Percentiles rank a stretch among this genome's conserved stretches.
These are phyloP conservation scores for Sebastes hubbsi DNA, from an alignment of 2,797 vertebrate genomes.

Conservation along the genomic window DNA sequence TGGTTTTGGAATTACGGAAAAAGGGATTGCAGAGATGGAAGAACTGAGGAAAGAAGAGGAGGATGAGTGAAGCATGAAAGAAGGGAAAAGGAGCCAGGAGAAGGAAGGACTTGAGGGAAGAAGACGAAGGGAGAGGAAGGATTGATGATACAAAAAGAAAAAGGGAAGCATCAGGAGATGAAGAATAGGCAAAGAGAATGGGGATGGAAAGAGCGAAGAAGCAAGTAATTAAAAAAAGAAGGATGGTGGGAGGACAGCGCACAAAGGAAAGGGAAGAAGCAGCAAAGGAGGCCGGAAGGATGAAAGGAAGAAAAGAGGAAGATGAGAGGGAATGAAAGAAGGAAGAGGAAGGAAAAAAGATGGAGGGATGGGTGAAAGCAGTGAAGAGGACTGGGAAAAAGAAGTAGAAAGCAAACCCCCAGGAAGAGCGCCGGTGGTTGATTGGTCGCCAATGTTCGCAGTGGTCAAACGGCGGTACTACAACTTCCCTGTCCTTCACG, in stretches of 20 bases:
- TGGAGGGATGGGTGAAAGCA: neutral
- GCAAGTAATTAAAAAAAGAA: neutral
- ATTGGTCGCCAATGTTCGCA: no score
- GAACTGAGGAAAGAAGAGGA: neutral
- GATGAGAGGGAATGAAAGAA: neutral
- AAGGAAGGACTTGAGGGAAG: neutral
- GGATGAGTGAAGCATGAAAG: neutral
- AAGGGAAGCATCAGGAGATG: neutral
- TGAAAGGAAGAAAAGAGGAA: neutral
- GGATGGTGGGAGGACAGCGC: accelerated
- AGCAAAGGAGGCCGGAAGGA: neutral
- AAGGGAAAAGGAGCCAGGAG: neutral
- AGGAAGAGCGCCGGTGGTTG: no score
- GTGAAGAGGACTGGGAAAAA: neutral
- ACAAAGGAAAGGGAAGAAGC: neutral
- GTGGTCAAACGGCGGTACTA: no score
- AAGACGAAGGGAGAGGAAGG: neutral
- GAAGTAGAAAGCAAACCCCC: no score
- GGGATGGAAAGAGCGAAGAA: neutral
- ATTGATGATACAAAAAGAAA: neutral
- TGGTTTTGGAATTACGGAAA: neutral
- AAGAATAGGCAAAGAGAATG: neutral
- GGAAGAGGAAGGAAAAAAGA: neutral
- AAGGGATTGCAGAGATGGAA: neutral
- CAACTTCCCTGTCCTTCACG: no score